These are phyloP conservation scores for Nibea albiflora DNA, from an alignment of 2,113 vertebrate species.

Conservation along the genomic window DNA sequence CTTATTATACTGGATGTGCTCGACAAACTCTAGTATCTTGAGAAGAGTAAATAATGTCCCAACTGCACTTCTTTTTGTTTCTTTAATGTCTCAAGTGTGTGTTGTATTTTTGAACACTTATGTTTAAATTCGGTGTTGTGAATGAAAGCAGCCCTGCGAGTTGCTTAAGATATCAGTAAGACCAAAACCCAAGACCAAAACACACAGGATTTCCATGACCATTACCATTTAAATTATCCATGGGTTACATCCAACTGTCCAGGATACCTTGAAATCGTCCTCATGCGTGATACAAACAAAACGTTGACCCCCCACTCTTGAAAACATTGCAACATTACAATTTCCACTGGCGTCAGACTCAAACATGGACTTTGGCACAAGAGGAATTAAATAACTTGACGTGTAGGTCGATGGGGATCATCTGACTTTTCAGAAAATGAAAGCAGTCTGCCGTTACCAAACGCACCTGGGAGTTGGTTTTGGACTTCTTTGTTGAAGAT, in stretches of 20 bases:
- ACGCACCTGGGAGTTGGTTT: too few species aligned
- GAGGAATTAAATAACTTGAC: not conserved
- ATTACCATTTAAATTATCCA: too few species aligned
- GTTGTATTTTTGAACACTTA: not conserved
- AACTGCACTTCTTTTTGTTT: not conserved
- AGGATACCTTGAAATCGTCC: too few species aligned
- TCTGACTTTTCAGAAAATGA: too few species aligned
- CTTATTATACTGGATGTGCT: not conserved
- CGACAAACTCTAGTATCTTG: not conserved
- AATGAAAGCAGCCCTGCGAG: not conserved
- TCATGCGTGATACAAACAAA: too few species aligned
- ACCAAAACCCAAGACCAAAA: too few species aligned
- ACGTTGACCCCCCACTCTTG: too few species aligned
- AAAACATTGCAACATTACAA: not conserved
- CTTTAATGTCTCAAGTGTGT: not conserved
- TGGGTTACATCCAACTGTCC: too few species aligned
- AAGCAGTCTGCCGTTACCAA: too few species aligned
- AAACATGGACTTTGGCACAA: not conserved
- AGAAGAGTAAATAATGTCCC: constrained; percentile 12
- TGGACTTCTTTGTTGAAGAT: not conserved
- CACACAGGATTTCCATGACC: not conserved
- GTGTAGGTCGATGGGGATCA: too few species aligned
- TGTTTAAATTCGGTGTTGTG: not conserved
- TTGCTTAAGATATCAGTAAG: not conserved
- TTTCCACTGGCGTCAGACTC: not conserved